Percentiles rank a stretch among this genome's conserved stretches.
These are phyloP conservation scores for Hestina assimilis DNA, from an alignment of 1,140 invertebrate species.

Conservation along the genomic window DNA sequence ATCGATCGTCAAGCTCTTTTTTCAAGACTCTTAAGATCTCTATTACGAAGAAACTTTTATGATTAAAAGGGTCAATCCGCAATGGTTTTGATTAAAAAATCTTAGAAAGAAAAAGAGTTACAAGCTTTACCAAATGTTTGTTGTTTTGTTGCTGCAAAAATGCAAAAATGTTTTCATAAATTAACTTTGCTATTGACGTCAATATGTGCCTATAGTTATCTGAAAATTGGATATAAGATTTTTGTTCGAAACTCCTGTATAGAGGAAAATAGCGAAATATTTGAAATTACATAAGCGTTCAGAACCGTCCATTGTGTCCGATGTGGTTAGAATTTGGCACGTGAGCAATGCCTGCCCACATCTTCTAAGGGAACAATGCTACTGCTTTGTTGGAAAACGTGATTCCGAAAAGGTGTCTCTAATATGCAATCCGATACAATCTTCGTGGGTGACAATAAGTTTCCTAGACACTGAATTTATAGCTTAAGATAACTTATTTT, in stretches of 20 bases:
- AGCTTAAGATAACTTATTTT: conserved; percentile 16
- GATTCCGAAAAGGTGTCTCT: conserved; percentile 51
- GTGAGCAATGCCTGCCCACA: conserved; percentile 48
- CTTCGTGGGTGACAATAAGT: conserved; percentile 38
- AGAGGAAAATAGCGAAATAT: conserved; percentile 7
- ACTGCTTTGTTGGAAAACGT: conserved; percentile 51
- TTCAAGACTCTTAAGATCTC: too few species aligned
- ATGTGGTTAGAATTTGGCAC: conserved; percentile 41
- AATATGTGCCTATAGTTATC: too few species aligned
- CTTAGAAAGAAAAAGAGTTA: too few species aligned
- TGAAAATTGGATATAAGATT: not conserved
- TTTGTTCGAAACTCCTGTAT: not conserved
- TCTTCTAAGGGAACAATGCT: conserved; percentile 58
- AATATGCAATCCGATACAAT: conserved; percentile 50
- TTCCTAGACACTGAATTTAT: conserved; percentile 16
- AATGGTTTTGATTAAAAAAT: too few species aligned
- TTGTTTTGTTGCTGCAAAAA: too few species aligned
- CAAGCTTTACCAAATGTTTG: too few species aligned
- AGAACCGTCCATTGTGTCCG: conserved; percentile 9
- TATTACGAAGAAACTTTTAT: too few species aligned
- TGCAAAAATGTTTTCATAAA: too few species aligned
- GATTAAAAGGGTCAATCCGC: too few species aligned
- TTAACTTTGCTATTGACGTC: too few species aligned
- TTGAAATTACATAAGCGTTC: conserved; percentile 15
- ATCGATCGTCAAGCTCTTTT: too few species aligned